Evolutionary conservation across 2,888 invertebrate genomes (phyloP).

Genomic region (Thereva nobilitata): DNA sequence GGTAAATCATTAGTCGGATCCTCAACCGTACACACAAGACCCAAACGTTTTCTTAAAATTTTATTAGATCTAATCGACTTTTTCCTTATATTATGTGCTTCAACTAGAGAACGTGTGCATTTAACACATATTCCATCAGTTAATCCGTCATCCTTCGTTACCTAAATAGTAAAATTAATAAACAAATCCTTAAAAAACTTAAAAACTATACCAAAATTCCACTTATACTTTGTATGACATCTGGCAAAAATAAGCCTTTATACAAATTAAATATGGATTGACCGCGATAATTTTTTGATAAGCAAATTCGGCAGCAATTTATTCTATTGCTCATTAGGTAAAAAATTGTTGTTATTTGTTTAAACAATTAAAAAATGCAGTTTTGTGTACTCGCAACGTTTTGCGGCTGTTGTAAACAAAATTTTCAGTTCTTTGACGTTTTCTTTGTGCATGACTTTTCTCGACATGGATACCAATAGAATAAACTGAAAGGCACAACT

Average conservation of each 20-base stretch:
- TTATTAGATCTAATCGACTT: conserved; percentile 33
- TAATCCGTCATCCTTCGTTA: background rate
- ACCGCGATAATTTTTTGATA: conserved; percentile 21
- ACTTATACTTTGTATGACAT: conserved; percentile 23
- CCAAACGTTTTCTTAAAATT: background rate
- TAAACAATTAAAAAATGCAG: too few species aligned
- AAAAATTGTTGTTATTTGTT: too few species aligned
- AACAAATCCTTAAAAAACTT: background rate
- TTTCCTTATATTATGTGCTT: conserved; percentile 30
- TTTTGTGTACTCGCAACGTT: too few species aligned
- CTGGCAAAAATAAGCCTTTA: conserved; percentile 29
- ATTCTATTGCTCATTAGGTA: background rate
- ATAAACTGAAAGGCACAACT: too few species aligned
- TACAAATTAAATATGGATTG: conserved; percentile 35
- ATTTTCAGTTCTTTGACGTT: too few species aligned
- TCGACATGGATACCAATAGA: too few species aligned
- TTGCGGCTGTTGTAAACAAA: too few species aligned
- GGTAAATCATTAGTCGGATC: background rate
- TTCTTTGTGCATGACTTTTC: too few species aligned
- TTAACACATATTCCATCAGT: conserved; percentile 26
- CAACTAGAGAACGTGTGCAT: conserved; percentile 27
- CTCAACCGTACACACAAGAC: background rate
- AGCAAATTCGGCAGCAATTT: conserved; percentile 32
- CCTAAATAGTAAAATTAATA: background rate
- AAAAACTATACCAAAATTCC: conserved; percentile 24